phyloP scores from a whole-genome alignment of 2,113 vertebrate species.

The Ia io region DNA sequence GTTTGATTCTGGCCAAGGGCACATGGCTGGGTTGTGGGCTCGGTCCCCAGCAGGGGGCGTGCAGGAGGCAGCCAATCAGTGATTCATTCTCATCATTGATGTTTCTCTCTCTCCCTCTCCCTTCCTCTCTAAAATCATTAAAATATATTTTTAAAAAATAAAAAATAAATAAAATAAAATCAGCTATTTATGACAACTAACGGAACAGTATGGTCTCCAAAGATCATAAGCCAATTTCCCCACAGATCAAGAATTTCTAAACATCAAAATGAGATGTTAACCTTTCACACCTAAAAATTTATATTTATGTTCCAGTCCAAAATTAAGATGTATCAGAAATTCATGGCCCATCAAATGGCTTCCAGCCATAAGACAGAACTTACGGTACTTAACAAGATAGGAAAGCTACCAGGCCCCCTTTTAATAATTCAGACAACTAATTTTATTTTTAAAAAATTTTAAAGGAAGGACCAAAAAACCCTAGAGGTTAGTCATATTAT shows the following conservation, averaged over 20 bases:
- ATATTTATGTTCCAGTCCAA: not conserved
- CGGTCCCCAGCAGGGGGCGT: no score
- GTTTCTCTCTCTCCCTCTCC: no score
- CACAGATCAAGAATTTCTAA: not conserved
- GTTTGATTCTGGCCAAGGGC: no score
- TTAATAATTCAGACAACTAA: not conserved
- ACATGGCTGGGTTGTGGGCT: no score
- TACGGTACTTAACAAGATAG: not conserved
- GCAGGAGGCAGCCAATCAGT: no score
- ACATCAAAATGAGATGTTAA: not conserved
- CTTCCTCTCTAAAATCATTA: no score
- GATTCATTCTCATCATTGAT: no score
- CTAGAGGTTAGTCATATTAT: not conserved
- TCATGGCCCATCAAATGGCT: not conserved
- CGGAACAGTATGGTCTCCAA: not conserved
- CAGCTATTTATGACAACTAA: not conserved
- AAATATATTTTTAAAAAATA: no score
- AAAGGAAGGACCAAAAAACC: not conserved
- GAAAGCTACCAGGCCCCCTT: not conserved
- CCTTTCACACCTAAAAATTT: not conserved
- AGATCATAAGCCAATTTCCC: not conserved
- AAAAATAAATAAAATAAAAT: not conserved
- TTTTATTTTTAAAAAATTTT: not conserved
- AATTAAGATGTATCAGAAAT: slow-evolving; percentile 24
- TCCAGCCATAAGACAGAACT: not conserved